These are phyloP conservation scores for Doris montereyensis DNA, from an alignment of 2,888 invertebrate genomes.

Conservation along the genomic window DNA sequence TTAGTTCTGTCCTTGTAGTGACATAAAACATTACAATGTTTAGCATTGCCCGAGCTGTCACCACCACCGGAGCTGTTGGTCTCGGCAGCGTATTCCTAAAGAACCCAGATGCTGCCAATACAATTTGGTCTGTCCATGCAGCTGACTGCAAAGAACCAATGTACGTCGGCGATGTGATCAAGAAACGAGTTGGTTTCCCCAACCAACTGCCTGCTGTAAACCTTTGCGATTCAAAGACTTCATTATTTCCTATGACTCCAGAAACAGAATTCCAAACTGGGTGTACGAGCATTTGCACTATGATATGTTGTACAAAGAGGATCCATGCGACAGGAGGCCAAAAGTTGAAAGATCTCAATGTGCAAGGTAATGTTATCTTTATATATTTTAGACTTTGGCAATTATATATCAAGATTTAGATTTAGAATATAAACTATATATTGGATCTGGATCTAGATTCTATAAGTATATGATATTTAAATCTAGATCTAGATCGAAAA, in stretches of 20 bases:
- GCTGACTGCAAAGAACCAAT: slow-evolving; percentile 30
- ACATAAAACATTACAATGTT: too few species aligned
- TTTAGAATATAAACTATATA: too few species aligned
- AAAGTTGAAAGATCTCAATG: slow-evolving; percentile 36
- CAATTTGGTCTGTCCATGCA: slow-evolving; percentile 26
- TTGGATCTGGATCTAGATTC: too few species aligned
- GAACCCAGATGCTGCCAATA: slow-evolving; percentile 24
- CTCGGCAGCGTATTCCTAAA: slow-evolving; percentile 14
- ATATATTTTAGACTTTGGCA: too few species aligned
- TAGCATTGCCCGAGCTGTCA: slow-evolving; percentile 18
- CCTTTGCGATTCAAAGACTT: slow-evolving; percentile 41
- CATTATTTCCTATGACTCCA: slow-evolving; percentile 40
- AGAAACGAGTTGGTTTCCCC: slow-evolving; percentile 40
- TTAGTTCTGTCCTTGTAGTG: too few species aligned
- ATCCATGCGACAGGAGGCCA: slow-evolving; percentile 34
- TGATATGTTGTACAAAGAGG: slow-evolving; percentile 38
- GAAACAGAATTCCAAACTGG: slow-evolving; percentile 43
- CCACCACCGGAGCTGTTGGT: slow-evolving; percentile 30
- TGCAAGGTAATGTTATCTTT: slow-evolving; percentile 23
- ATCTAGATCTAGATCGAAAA: too few species aligned
- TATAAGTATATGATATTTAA: too few species aligned
- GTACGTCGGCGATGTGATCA: slow-evolving; percentile 42
- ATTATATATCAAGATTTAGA: too few species aligned
- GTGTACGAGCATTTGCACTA: slow-evolving; percentile 41
- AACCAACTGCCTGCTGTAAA: slow-evolving; percentile 41